Evolutionary conservation across 2,797 vertebrate genomes (phyloP).

Genomic region (Sebastes cheni): DNA sequence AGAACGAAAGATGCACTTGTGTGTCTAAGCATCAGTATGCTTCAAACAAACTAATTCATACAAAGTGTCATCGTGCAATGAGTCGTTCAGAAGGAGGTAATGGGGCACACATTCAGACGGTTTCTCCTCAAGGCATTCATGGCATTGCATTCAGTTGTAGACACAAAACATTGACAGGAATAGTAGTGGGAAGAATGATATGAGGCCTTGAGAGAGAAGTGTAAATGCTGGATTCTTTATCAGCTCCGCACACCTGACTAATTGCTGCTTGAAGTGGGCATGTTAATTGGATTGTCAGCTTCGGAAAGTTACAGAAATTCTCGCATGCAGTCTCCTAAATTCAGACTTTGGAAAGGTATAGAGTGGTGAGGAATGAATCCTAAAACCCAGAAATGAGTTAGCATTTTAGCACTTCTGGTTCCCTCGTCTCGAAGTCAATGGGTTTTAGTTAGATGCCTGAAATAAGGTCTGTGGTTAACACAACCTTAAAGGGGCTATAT

Average conservation of each 20-base stretch:
- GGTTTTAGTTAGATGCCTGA: no score
- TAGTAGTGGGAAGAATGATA: not conserved
- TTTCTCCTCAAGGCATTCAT: not conserved
- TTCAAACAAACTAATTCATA: not conserved
- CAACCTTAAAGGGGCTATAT: no score
- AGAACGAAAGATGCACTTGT: not conserved
- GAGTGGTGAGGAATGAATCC: no score
- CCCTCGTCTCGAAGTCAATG: no score
- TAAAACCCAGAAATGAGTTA: no score
- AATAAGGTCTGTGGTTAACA: no score
- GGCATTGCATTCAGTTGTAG: not conserved
- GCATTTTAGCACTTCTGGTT: no score
- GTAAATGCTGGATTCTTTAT: not conserved
- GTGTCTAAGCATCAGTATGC: not conserved
- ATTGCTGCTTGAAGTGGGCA: not conserved
- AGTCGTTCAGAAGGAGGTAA: not conserved
- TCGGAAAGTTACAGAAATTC: not conserved
- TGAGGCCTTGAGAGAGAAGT: not conserved
- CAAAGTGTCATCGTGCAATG: not conserved
- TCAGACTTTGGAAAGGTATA: not conserved
- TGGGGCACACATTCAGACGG: not conserved
- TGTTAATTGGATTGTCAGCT: not conserved
- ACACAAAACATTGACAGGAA: not conserved
- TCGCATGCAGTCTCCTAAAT: not conserved
- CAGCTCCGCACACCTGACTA: not conserved